Base-by-base conservation (phyloP, 2,888 invertebrate species). In the Phlogophora meticulosa region DNA sequence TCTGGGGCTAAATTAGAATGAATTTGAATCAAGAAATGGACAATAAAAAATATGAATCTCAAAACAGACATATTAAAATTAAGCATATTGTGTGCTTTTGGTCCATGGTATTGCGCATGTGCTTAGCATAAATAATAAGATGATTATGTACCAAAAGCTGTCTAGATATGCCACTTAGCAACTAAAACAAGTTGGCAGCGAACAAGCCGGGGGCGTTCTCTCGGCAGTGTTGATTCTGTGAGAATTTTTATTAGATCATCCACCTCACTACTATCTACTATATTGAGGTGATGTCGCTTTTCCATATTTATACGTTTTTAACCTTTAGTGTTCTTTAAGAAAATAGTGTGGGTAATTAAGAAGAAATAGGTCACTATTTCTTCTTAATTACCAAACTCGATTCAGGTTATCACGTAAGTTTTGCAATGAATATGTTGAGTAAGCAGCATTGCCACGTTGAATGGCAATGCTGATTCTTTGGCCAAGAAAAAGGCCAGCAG, bases 191-290 rank as follows among this genome's bases (percentile, higher is more conserved):
- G 64, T 72, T 72, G 78, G 72, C 72, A 78, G 34, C 73, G 32
- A 28, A n/a, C 32, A 10, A 34, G 22, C 38, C 42, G 57, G 57
- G 52, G 57, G 73, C 78, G 78, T 46, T 34, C 28, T 24, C 20
- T 20, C 32, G 36, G 42, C 4, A 13, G 9, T 24, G 42, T 15
- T 34, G 48, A 46, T 36, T 36, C 34, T 38, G 32, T 24, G 52
- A 38, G 38, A 65, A 48, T 63, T 69, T 69, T 58, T 66, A 78
- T 74, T 56, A 67, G 78, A 63, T 81, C 75, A 81, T 64, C 57
- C 58, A 78, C 82, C 79, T 63, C 45, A 22, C 1, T 10, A 20
- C 40, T 43, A 48, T 72, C 34, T 62, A 42, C 49, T 45, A 32
- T 45, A 32, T 22, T 36, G 48, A 22, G 42, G 28, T 15, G 28